Evolutionary conservation across 2,113 vertebrate genomes (phyloP).

Genomic region (Gymnogyps californianus): DNA sequence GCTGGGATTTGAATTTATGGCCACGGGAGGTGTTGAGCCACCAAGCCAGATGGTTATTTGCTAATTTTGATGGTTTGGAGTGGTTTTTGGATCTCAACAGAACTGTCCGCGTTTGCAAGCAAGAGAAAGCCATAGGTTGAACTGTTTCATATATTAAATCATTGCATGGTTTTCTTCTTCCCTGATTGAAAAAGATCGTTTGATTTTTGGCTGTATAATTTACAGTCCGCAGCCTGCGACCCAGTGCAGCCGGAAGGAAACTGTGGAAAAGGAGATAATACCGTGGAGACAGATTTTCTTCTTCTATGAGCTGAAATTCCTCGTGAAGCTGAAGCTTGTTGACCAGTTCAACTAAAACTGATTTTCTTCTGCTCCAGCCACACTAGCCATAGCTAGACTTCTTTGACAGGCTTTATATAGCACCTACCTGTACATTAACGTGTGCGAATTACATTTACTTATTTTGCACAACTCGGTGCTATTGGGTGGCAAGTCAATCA

Average conservation of each 20-base stretch:
- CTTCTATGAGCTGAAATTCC: neutral
- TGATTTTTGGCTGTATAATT: neutral
- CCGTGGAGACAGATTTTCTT: neutral
- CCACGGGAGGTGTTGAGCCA: slow-evolving; percentile 38
- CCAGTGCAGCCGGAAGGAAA: neutral
- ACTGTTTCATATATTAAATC: slow-evolving; percentile 8
- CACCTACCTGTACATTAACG: neutral
- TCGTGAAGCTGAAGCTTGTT: neutral
- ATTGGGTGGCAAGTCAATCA: slow-evolving; percentile 34
- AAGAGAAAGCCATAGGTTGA: neutral
- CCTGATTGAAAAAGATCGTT: neutral
- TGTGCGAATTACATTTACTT: neutral
- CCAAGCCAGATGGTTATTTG: slow-evolving; percentile 49
- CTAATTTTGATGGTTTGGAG: slow-evolving; percentile 12
- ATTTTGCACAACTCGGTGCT: neutral
- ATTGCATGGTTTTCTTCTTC: slow-evolving; percentile 7
- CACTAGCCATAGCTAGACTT: neutral
- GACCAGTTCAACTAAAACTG: neutral
- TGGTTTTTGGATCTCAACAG: slow-evolving; percentile 5
- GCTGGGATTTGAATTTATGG: slow-evolving; percentile 51
- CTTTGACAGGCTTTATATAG: neutral
- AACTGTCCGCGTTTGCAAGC: neutral
- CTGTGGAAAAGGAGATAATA: neutral
- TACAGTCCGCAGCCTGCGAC: neutral
- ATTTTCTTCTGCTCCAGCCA: neutral